A percentile compares a stretch with the other conserved stretches of the same genome.
Evolutionary conservation across 2,888 invertebrate genomes (phyloP).

Genomic region (Trichogramma dendrolimi): DNA sequence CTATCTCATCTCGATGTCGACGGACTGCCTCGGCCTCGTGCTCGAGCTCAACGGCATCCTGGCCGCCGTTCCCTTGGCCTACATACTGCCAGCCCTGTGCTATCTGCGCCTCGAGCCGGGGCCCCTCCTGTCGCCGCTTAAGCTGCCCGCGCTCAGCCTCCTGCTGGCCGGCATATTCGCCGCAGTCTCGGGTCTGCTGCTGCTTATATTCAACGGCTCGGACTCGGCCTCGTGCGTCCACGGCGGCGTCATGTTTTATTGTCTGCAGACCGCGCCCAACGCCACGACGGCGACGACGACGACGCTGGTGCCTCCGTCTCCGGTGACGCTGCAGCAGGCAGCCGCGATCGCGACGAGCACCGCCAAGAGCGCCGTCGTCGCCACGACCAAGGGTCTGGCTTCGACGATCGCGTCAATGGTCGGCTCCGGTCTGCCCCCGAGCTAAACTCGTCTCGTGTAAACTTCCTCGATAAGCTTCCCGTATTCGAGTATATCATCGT

Average conservation of each 20-base stretch:
- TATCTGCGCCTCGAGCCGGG: constrained; percentile 74
- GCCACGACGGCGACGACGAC: background rate
- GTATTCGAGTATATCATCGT: too few species aligned
- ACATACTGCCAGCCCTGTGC: constrained; percentile 74
- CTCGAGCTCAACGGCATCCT: constrained; percentile 78
- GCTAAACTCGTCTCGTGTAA: too few species aligned
- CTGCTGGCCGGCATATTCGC: constrained; percentile 66
- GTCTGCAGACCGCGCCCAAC: constrained; percentile 40
- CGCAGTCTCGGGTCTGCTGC: constrained; percentile 59
- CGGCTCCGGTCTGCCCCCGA: too few species aligned
- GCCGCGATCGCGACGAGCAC: background rate
- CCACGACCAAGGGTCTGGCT: background rate
- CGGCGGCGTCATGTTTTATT: constrained; percentile 63
- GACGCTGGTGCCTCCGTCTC: background rate
- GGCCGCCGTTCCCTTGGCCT: constrained; percentile 78
- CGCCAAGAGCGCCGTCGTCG: background rate
- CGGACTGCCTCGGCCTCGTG: constrained; percentile 78
- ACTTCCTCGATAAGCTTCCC: too few species aligned
- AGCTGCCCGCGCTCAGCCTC: constrained; percentile 68
- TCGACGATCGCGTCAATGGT: background rate
- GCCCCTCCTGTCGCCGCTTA: constrained; percentile 62
- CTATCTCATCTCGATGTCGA: constrained; percentile 73
- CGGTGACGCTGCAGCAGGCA: background rate
- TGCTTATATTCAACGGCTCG: constrained; percentile 56
- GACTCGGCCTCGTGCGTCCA: constrained; percentile 59